Evolutionary conservation across 2,888 invertebrate genomes (phyloP), one percentile per base, ranked within the genome.

Genomic region (Ephialtes manifestator): DNA sequence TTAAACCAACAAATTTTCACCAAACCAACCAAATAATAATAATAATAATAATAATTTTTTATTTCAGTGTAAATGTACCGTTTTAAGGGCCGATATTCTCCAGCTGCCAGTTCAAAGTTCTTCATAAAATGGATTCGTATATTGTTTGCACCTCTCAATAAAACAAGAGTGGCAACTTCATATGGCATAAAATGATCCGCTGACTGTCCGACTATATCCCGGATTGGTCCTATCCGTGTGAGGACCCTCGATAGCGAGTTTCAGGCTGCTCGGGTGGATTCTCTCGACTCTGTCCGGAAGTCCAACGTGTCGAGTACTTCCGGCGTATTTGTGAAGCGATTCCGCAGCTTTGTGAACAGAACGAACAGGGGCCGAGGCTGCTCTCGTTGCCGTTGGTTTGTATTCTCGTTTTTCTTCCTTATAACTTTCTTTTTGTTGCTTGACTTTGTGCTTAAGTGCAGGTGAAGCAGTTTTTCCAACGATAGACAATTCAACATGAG

Each of bases 161-260:
- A 60, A 60, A 60, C 31, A 60, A 13, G 15, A 60, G n/a, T 4
- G 4, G 20, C 4, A 5, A 18, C 3, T 68, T 93, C 89, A 93
- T 87, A 93, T 90, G 87, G 90, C 89, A 88, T 92, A 94, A 88
- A 91, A 93, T 78, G 93, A 92, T 87, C 94, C 97, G 60, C 96
- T 96, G 8, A 96, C 96, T 94, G 97, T 97, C 89, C 97, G 95
- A 82, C 97, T 97, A 94, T 96, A 97, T 2, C 97, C 97, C 84
- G 97, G 97, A 93, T 97, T 97, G 31, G 97, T 97, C 93, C 97
- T 96, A 87, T 97, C 97, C 15, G 96, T 96, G 93, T 97, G 97
- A 51, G 97, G 97, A 4, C 97, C 97, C n/a, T 97, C 97, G 92
- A 97, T 97, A 94, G 97, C 97, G 77, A 97, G 94, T 94, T 97